Percentiles rank a stretch among this genome's conserved stretches.
Evolutionary conservation across 2,113 vertebrate genomes (phyloP).

Genomic region (Dromaius novaehollandiae): DNA sequence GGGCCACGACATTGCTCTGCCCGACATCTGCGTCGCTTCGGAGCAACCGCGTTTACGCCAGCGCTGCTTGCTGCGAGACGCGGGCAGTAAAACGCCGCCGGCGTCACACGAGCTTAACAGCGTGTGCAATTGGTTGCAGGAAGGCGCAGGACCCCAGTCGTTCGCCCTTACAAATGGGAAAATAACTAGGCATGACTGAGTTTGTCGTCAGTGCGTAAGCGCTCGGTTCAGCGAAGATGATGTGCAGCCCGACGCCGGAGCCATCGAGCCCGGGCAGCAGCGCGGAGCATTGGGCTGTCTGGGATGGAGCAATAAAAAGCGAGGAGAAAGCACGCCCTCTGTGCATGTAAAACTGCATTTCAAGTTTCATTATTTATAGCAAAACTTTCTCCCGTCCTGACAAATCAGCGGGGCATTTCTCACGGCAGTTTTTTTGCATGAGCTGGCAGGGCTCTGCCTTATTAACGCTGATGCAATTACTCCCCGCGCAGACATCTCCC

Average conservation of each 20-base stretch:
- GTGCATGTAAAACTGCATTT: neutral
- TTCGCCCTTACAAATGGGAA: neutral
- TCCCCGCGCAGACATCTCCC: neutral
- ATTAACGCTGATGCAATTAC: neutral
- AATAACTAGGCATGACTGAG: neutral
- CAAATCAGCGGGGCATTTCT: conserved; percentile 33
- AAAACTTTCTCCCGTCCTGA: neutral
- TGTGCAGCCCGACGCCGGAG: fast-evolving
- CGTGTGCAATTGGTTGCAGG: neutral
- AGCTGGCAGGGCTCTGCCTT: neutral
- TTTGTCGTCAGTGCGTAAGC: neutral
- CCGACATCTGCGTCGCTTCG: neutral
- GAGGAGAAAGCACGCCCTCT: neutral
- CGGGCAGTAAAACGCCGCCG: neutral
- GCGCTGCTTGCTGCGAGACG: neutral
- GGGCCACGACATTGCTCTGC: neutral
- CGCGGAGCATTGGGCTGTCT: neutral
- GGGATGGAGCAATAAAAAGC: neutral
- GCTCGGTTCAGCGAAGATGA: fast-evolving
- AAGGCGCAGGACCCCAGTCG: neutral
- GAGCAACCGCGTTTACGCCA: neutral
- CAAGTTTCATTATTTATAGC: neutral
- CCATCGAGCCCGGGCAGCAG: neutral
- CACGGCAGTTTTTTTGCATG: neutral
- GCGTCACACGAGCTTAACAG: neutral